A percentile compares a stretch with the other conserved stretches of the same genome.
These are phyloP conservation scores for Thripadectes ignobilis DNA, from an alignment of 2,797 vertebrate species.

Conservation along the genomic window DNA sequence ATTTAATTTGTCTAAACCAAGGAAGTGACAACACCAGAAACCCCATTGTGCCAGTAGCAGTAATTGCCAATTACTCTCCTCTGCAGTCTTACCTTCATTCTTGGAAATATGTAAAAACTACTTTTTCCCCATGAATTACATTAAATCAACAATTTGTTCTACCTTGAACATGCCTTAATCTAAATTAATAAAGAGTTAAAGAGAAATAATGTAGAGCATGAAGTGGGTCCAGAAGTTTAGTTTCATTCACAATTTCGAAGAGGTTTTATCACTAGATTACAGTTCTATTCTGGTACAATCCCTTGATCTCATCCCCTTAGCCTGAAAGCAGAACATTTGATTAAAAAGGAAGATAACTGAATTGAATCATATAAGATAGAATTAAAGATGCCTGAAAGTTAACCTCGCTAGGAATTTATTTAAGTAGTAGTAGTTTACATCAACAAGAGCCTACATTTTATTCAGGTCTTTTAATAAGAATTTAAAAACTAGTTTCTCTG, in stretches of 20 bases:
- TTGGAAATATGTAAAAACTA: background rate
- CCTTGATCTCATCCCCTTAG: slow-evolving; percentile 21
- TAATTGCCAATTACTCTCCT: background rate
- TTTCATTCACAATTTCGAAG: background rate
- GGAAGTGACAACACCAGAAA: background rate
- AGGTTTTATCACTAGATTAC: slow-evolving; percentile 10
- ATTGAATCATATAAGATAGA: slow-evolving; percentile 20
- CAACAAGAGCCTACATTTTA: background rate
- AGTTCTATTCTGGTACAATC: slow-evolving; percentile 26
- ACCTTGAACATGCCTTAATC: background rate
- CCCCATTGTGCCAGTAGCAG: background rate
- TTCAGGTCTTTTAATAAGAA: background rate
- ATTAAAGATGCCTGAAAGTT: slow-evolving; percentile 26
- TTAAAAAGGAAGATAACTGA: slow-evolving; percentile 44
- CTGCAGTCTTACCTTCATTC: background rate
- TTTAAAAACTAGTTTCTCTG: background rate
- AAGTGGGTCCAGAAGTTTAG: background rate
- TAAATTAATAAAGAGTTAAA: background rate
- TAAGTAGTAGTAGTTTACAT: background rate
- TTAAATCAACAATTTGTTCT: background rate
- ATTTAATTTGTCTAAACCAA: background rate
- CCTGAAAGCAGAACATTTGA: slow-evolving; percentile 53
- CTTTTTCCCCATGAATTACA: background rate
- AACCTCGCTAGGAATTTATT: slow-evolving; percentile 15
- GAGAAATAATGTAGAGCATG: background rate